These are phyloP conservation scores for Synergus japonicus DNA, from an alignment of 2,888 invertebrate genomes.

Conservation along the genomic window DNA sequence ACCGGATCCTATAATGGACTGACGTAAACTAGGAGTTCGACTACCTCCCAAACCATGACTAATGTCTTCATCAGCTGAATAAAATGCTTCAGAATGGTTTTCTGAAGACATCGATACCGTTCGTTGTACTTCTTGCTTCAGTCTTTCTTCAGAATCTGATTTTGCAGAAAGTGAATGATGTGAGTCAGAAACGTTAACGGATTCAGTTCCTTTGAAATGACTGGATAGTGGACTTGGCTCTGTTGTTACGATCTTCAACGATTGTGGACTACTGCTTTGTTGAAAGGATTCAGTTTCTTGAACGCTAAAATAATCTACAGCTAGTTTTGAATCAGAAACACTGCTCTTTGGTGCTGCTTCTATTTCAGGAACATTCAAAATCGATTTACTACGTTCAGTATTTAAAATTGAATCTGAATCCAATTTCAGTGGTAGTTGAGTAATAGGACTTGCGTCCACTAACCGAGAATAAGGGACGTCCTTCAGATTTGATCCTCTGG, in stretches of 20 bases:
- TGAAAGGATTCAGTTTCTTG: slow-evolving; percentile 68
- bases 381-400: slow-evolving; percentile 78
- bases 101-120: slow-evolving; percentile 93
- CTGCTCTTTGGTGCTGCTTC: slow-evolving; percentile 86
- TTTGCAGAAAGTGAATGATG: slow-evolving; percentile 83
- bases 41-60: slow-evolving; percentile 80
- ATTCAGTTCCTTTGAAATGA: slow-evolving; percentile 76
- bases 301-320: slow-evolving; percentile 85
- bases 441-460: slow-evolving; percentile 83
- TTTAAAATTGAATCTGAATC: slow-evolving; percentile 86
- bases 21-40: slow-evolving; percentile 84
- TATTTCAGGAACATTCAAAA: slow-evolving; percentile 77
- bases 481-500: slow-evolving; percentile 77
- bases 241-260: slow-evolving; percentile 66
- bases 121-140: slow-evolving; percentile 85
- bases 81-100: slow-evolving; percentile 94
- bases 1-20: slow-evolving; percentile 83
- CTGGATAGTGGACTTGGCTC: slow-evolving; percentile 62
- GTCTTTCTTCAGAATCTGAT: slow-evolving; percentile 80
- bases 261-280: slow-evolving; percentile 69
- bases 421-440: slow-evolving; percentile 80
- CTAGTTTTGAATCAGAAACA: slow-evolving; percentile 90
- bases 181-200: slow-evolving; percentile 83
- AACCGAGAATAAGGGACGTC: slow-evolving; percentile 91
- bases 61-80: slow-evolving; percentile 95